phyloP scores from a whole-genome alignment of 1,140 invertebrate genomes.

The Galleria mellonella region DNA sequence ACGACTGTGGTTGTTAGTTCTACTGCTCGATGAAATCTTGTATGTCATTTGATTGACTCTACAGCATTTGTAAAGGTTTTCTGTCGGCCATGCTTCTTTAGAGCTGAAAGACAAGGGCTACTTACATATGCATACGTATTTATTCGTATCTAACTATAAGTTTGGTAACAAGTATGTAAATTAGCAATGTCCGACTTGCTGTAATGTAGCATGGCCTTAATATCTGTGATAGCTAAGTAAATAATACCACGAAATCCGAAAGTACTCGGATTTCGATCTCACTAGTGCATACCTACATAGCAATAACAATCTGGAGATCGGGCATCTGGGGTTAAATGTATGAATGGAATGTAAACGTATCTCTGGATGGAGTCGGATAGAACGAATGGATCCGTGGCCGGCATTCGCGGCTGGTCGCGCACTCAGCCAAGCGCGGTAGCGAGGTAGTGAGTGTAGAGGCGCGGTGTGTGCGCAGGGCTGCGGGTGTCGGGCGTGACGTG shows the following conservation, averaged over 20 bases:
- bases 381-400: background rate
- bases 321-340: background rate
- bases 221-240: constrained; percentile 12
- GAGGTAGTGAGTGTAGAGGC: constrained; percentile 36
- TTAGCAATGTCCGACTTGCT: constrained; percentile 15
- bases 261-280: constrained; percentile 34
- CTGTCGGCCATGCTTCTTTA: constrained; percentile 59
- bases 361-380: too few species aligned
- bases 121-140: constrained; percentile 32
- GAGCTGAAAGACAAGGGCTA: constrained; percentile 22
- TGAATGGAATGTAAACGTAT: too few species aligned
- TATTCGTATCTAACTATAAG: constrained; percentile 29
- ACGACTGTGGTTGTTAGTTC: constrained; percentile 48
- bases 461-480: constrained; percentile 74
- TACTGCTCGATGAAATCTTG: constrained; percentile 49
- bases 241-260: constrained; percentile 34
- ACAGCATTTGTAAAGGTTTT: constrained; percentile 44
- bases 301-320: constrained; percentile 17
- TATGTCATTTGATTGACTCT: constrained; percentile 43
- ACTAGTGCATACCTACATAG: constrained; percentile 43
- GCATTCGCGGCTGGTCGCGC: background rate
- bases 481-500: constrained; percentile 76
- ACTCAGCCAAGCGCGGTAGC: constrained; percentile 6
- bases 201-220: constrained; percentile 50
- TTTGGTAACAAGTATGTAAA: constrained; percentile 20